phyloP scores from a whole-genome alignment of 2,113 vertebrate species.

The human (Homo sapiens) region DNA sequence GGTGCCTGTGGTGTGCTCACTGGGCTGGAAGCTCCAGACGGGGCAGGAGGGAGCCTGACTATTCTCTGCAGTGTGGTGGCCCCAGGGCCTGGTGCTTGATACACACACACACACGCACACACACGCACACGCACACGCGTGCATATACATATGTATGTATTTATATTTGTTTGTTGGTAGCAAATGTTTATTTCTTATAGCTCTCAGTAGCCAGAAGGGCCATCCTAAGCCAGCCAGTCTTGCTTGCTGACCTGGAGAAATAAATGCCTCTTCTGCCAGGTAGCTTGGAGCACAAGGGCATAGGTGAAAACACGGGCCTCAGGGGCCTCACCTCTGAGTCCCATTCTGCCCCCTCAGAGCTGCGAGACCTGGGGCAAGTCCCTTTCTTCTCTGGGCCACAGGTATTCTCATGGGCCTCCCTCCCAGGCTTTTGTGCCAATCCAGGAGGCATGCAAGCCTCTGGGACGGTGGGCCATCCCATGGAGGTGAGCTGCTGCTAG shows the following conservation, averaged over 20 bases:
- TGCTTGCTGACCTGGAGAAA: not conserved
- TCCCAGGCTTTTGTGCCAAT: not conserved
- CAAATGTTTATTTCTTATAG: not conserved
- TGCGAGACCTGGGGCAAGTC: not conserved
- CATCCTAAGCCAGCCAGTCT: not conserved
- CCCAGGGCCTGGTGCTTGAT: not conserved
- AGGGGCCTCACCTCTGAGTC: not conserved
- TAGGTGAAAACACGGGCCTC: not conserved
- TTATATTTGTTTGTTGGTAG: not conserved
- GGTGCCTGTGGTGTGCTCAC: not conserved
- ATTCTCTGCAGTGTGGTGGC: not conserved
- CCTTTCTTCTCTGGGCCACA: not conserved
- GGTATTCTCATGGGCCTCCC: not conserved
- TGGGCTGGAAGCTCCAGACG: not conserved
- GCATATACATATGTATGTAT: no score
- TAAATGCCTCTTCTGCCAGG: not conserved
- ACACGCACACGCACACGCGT: no score
- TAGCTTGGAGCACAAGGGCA: not conserved
- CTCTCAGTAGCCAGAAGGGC: not conserved
- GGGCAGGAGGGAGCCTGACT: not conserved
- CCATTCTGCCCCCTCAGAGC: rapidly evolving
- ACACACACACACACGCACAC: no score
- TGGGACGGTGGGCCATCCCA: rapidly evolving
- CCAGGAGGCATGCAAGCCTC: not conserved
- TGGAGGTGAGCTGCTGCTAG: rapidly evolving